Evolutionary conservation across 2,888 invertebrate species (phyloP).

Genomic region (Lasioglossum villosulum): DNA sequence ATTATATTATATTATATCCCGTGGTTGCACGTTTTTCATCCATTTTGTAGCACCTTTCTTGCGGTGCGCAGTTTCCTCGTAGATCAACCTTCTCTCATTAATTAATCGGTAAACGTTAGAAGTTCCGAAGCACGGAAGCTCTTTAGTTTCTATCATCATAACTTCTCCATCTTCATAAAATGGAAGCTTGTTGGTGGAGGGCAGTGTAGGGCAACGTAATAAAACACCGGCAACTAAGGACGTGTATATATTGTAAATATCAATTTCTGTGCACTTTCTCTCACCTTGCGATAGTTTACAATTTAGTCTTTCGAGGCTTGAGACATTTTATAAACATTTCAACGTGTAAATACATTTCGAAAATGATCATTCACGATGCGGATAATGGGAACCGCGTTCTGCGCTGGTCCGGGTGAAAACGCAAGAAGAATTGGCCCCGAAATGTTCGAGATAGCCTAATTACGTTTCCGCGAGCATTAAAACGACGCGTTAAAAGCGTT

Average conservation of each 20-base stretch:
- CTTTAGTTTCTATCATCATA: not conserved
- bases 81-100: not conserved
- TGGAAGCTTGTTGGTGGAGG: not conserved
- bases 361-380: not conserved
- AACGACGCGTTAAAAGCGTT: conserved; percentile 2
- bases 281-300: no score
- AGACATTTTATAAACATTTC: no score
- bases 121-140: not conserved
- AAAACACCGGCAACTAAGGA: not conserved
- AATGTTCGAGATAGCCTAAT: not conserved
- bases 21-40: not conserved
- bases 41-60: not conserved
- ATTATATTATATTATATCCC: not conserved
- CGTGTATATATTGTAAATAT: not conserved
- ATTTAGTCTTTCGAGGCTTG: not conserved
- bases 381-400: not conserved
- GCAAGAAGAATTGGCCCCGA: not conserved
- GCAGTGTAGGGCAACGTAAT: not conserved
- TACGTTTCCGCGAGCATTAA: not conserved
- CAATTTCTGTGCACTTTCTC: not conserved
- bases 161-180: conserved; percentile 7
- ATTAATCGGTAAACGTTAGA: not conserved
- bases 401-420: not conserved
- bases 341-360: no score
- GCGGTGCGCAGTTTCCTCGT: not conserved